Evolutionary conservation across 2,113 vertebrate species (phyloP), one percentile per base, ranked within the genome.

Genomic region (Tragelaphus strepsiceros): DNA sequence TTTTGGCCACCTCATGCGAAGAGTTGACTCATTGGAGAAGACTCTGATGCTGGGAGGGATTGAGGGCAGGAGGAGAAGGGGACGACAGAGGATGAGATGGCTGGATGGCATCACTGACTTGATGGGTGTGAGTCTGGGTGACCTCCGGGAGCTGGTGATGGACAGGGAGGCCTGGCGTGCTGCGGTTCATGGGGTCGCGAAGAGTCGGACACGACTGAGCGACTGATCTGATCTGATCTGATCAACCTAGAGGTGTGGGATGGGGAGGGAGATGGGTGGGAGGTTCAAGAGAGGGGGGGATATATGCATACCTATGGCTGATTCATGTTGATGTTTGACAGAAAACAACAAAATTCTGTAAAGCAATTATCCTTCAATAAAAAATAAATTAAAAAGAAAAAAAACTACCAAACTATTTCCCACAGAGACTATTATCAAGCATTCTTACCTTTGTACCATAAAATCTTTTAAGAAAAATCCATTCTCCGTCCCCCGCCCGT

Each of bases 151-250:
- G 58, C 13, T 61, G 59, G 59, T 61, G 59, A 28, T 61, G 59
- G 59, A 61, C 26, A 61, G 59, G 59, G 26, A 61, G 26, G 59
- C 59, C 59, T 28, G 26, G 59, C 1, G 5, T 61, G 26, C 59
- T 61, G 59, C 0, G 5, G 28, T 28, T 61, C 26, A 61, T 14
- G 59, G 26, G 59, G 5, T 28, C 0, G 11, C 2, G 1, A 59
- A 61, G 26, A 28, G 11, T 61, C 2, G 0, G 59, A 61, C 59
- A 61, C 2, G 2, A 61, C 0, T 61, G 59, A 61, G 5, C 0
- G 2, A 61, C 5, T 28, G 26, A 61, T 28, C 24, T 6, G 58
- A 59, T 19, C 54, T 7, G 53, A 19, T 0, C 16, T 30, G n/a
- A n/a, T n/a, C 16, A 67, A 67, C 32, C 32, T 67, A 35, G 64